Base-by-base conservation (phyloP, 2,113 vertebrate genomes). In the Hippocampus barbouri region DNA sequence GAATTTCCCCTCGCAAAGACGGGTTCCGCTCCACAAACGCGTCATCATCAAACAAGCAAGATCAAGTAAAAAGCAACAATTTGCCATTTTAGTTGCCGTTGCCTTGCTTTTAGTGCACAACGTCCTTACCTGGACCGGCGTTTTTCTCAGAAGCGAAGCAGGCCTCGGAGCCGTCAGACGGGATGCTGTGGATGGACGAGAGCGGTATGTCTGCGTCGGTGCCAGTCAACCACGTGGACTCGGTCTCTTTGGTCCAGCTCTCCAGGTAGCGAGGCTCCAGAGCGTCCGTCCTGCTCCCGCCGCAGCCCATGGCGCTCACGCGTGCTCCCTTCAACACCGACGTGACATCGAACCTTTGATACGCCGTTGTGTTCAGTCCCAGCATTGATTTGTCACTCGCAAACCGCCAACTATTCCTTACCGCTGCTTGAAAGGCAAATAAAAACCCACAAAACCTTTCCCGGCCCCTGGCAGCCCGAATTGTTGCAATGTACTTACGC, bases 171-270 rank as follows among this genome's bases (percentile, higher is more conserved):
- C 80, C 84, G 47, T 94, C 93, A 0, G 89, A 92, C 21, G 89
- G 84, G 73, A 93, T 92, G 87, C 87, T 92, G 67, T 93, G 92
- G 71, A 93, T 93, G 81, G 93, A 92, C 27, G 93, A 93, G 78
- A 94, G 87, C 0, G 93, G 91, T 40, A 94, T 87, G 20, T 94
- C 92, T 0, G 89, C 81, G 79, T 94, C 93, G 0, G 93, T 93
- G 88, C 89, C 91, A 7, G 91, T 91, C 82, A 94, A 84, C 93
- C 92, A 93, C 0, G 92, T 94, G 1, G 92, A 93, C 80, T 94
- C 93, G 0, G 93, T 94, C 74, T 94, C 93, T 74, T 94, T 94
- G 64, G 93, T 94, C 93, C 93, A 94, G 79, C 91, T 93, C 79
- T 94, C 93, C 82, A 90, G 71, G 80, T 93, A 93, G 8, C 91